Conservation (phyloP, 2,797 vertebrate genomes). For the Macropodus opercularis region DNA sequence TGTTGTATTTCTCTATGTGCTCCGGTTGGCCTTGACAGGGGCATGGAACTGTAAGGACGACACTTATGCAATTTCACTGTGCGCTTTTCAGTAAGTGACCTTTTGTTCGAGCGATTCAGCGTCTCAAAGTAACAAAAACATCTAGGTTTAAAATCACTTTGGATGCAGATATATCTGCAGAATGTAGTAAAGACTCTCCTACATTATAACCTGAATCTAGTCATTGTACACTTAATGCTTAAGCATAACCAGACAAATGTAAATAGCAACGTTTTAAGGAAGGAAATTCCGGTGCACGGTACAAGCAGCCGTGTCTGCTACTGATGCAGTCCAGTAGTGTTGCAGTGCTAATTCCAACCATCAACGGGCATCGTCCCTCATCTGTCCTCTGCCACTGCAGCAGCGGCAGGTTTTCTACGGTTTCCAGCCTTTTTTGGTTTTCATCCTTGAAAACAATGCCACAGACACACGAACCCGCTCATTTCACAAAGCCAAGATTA, state of each 20-base stretch:
- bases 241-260: no score
- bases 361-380: not conserved
- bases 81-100: constrained; percentile 9
- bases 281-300: not conserved
- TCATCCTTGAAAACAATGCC: not conserved
- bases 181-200: no score
- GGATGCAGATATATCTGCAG: no score
- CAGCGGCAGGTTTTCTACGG: not conserved
- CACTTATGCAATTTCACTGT: constrained; percentile 40
- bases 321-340: no score
- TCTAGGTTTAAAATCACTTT: constrained; percentile 7
- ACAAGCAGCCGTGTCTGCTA: no score
- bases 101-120: constrained; percentile 26
- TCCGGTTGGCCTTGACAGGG: constrained; percentile 20
- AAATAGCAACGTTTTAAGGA: no score
- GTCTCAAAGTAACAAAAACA: no score
- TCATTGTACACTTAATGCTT: no score
- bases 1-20: constrained; percentile 41
- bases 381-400: not conserved
- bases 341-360: no score
- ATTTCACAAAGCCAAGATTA: not conserved
- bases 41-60: constrained; percentile 23
- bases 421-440: not conserved
- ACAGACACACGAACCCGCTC: not conserved
- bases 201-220: no score